Conservation (phyloP, 2,113 vertebrate species). For the Hippocampus abdominalis region DNA sequence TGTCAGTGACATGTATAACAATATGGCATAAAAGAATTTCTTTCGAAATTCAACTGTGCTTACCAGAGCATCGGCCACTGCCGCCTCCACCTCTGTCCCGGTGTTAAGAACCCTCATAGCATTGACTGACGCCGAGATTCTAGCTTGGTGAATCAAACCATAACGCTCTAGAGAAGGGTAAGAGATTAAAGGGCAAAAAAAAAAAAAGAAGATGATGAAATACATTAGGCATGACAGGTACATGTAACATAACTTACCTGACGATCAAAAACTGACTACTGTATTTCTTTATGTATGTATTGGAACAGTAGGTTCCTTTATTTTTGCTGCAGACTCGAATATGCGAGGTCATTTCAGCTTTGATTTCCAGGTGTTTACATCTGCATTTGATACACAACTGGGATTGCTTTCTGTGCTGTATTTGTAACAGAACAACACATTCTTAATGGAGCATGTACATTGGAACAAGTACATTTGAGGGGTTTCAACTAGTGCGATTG, state of each 20-base stretch:
- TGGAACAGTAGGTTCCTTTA: neutral
- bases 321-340: neutral
- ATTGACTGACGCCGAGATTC: slow-evolving; percentile 89
- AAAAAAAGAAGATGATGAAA: slow-evolving; percentile 11
- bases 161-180: slow-evolving; percentile 81
- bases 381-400: neutral
- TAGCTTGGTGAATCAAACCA: slow-evolving; percentile 88
- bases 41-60: slow-evolving; percentile 44
- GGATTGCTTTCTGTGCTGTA: neutral
- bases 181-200: slow-evolving; percentile 38
- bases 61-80: slow-evolving; percentile 96
- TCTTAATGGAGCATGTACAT: neutral
- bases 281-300: neutral
- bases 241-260: neutral
- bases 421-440: neutral
- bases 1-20: neutral
- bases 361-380: neutral
- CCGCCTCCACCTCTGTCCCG: slow-evolving; percentile 94
- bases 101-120: slow-evolving; percentile 95
- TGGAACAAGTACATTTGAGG: neutral
- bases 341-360: neutral
- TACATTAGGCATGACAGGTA: slow-evolving; percentile 4
- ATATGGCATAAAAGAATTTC: neutral
- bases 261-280: neutral
- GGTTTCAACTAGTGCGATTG: no score